Evolutionary conservation across 2,888 invertebrate genomes (phyloP), one percentile per base, ranked within the genome.

Genomic region (Drosophila hamatofila): DNA sequence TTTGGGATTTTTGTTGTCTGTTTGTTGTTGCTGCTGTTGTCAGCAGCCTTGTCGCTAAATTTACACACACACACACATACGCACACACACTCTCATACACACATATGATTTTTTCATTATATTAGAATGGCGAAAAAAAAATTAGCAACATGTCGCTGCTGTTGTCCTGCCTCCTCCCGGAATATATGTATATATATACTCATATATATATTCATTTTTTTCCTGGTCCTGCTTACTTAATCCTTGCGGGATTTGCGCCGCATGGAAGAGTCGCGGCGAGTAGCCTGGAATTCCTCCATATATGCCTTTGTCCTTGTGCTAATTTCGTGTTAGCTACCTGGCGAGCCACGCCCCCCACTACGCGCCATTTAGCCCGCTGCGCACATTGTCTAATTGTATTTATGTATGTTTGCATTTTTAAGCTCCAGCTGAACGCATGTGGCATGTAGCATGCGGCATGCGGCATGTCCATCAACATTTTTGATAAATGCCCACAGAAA

Each of bases 401-500:
- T 88, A 81, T 79, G 79, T 75, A 11, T 48, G n/a, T 27, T 76
- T 85, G 80, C 76, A 78, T 83, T 80, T 78, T 7, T 18, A n/a
- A 68, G 59, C 63, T 66, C 54, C 72, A 61, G 69, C 63, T 64
- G 67, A 55, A 41, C 44, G 33, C 41, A 9, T 21, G 14, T 33
- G 54, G 48, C 48, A 8, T 18, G 21, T 39, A 54, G 54, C 56
- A 51, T 51, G 52, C 1, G 61, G 70, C 75, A 73, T 75, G 72
- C 55, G 62, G 76, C 81, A 69, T 62, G 55, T 83, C 84, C 79
- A 72, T 82, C 82, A 84, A 75, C 79, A 79, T 72, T 82, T 84
- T 81, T 75, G 79, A 79, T 83, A 82, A 77, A 83, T 83, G 64
- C 83, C 54, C 39, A 37, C 35, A 51, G 25, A 75, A 64, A 67